These are phyloP conservation scores for Aplodontia rufa DNA, from an alignment of 2,113 vertebrate genomes.

Conservation along the genomic window DNA sequence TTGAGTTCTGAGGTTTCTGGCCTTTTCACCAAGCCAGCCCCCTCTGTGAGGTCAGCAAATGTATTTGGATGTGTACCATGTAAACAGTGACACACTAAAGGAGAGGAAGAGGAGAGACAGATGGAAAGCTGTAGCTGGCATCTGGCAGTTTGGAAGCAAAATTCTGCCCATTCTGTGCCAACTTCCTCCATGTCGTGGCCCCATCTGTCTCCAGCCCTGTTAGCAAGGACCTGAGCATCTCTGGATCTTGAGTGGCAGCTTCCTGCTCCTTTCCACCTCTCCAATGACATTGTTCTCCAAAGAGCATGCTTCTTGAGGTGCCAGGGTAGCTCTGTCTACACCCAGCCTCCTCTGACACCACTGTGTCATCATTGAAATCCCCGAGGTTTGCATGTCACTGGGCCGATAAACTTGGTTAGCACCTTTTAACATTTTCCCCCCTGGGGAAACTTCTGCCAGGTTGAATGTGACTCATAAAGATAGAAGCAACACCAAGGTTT, in stretches of 20 bases:
- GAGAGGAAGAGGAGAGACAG: constrained; percentile 77
- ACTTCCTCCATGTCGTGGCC: constrained; percentile 72
- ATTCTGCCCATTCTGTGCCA: constrained; percentile 65
- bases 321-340: background rate
- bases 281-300: background rate
- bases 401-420: background rate
- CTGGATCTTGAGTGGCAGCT: background rate
- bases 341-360: background rate
- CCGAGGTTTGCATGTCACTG: background rate
- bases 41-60: constrained; percentile 33
- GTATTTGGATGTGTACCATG: background rate
- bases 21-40: background rate
- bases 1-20: background rate
- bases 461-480: background rate
- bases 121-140: constrained; percentile 83
- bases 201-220: constrained; percentile 56
- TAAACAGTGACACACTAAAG: background rate
- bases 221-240: constrained; percentile 1
- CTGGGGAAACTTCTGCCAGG: background rate
- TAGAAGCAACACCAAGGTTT: background rate
- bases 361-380: fast-evolving
- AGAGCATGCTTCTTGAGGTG: background rate
- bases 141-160: constrained; percentile 77
- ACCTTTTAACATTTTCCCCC: background rate
- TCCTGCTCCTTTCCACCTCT: background rate